These are phyloP conservation scores for Eupithecia subumbrata DNA, from an alignment of 2,888 invertebrate genomes.

Conservation along the genomic window DNA sequence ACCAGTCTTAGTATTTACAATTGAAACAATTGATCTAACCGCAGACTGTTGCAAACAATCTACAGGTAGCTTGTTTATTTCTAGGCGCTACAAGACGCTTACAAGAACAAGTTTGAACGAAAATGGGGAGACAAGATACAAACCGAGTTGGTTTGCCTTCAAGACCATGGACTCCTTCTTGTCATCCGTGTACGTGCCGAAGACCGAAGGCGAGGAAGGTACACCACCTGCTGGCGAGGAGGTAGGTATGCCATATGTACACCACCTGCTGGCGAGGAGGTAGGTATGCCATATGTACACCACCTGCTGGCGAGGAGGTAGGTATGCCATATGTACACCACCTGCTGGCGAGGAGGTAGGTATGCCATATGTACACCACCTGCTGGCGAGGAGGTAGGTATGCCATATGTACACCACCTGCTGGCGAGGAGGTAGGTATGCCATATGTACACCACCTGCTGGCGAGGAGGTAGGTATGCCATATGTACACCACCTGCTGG, in stretches of 20 bases:
- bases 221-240: neutral
- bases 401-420: neutral
- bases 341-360: neutral
- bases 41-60: too few relatives aligned
- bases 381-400: slow-evolving; percentile 1
- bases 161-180: slow-evolving; percentile 22
- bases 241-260: neutral
- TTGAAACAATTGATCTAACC: too few relatives aligned
- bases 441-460: neutral
- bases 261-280: neutral
- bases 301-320: neutral
- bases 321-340: neutral
- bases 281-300: neutral
- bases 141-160: slow-evolving; percentile 30
- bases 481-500: neutral
- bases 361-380: neutral
- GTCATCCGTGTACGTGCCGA: slow-evolving; percentile 1
- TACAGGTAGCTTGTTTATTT: too few relatives aligned
- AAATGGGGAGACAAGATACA: slow-evolving; percentile 6
- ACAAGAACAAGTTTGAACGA: slow-evolving; percentile 11
- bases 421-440: neutral
- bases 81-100: slow-evolving; percentile 27
- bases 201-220: neutral
- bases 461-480: neutral
- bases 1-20: too few relatives aligned